Conservation (phyloP, 1,140 invertebrate genomes). For the Hesperophylax magnus region DNA sequence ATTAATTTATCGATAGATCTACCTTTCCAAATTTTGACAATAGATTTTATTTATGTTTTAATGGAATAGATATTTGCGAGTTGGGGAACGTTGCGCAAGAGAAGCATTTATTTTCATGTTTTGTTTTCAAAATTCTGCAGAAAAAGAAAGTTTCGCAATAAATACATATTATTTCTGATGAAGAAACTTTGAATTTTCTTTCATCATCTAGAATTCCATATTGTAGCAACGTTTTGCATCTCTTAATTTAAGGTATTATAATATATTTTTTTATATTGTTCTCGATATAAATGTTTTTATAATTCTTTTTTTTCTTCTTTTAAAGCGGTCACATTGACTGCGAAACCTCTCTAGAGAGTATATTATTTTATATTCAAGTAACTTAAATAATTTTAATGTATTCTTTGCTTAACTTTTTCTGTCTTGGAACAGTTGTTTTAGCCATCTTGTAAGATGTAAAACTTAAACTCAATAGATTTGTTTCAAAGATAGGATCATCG, state of each 20-base stretch:
- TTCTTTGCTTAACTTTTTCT: background rate
- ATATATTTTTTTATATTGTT: slow-evolving; percentile 11
- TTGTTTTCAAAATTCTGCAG: too few species aligned
- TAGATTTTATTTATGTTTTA: slow-evolving; percentile 19
- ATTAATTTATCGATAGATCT: slow-evolving; percentile 7
- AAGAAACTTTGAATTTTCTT: too few species aligned
- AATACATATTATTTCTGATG: too few species aligned
- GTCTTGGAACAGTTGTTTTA: background rate
- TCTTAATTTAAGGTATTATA: slow-evolving; percentile 20
- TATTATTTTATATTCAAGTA: too few species aligned
- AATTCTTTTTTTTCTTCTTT: background rate
- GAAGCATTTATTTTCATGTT: too few species aligned
- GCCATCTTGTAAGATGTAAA: slow-evolving; percentile 24
- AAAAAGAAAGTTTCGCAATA: too few species aligned
- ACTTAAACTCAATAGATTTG: background rate
- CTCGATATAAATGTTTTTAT: slow-evolving; percentile 11
- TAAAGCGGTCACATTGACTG: slow-evolving; percentile 18
- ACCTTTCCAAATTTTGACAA: slow-evolving; percentile 13
- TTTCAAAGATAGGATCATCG: slow-evolving; percentile 29
- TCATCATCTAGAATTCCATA: too few species aligned
- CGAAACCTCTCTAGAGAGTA: background rate
- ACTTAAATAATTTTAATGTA: background rate
- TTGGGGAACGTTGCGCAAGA: background rate
- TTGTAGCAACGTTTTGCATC: slow-evolving; percentile 7
- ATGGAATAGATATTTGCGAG: slow-evolving; percentile 2